phyloP scores from a whole-genome alignment of 2,888 invertebrate species.

The Leptopilina syphax region DNA sequence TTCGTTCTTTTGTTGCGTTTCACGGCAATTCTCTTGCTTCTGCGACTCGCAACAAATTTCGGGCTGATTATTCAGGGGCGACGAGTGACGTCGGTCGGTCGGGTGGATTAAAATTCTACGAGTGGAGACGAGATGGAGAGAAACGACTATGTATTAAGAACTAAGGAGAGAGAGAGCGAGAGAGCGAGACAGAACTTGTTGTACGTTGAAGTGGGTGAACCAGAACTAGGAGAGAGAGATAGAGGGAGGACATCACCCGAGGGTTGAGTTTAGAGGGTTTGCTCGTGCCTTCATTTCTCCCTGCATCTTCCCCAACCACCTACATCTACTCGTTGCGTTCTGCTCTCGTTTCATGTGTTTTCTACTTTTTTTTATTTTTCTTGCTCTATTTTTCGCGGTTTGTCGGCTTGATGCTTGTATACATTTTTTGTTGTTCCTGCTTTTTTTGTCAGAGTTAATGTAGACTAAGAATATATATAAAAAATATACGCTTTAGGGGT shows the following conservation, averaged over 20 bases:
- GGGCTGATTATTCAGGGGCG: conserved; percentile 75
- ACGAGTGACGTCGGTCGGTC: conserved; percentile 61
- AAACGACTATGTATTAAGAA: conserved; percentile 45
- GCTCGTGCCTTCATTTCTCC: conserved; percentile 51
- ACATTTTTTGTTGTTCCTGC: conserved; percentile 35
- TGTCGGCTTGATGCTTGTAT: conserved; percentile 50
- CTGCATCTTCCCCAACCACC: conserved; percentile 36
- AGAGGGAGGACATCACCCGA: conserved; percentile 49
- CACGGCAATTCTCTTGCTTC: conserved; percentile 70
- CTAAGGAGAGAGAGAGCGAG: conserved; percentile 42
- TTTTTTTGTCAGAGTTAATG: conserved; percentile 41
- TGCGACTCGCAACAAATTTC: conserved; percentile 71
- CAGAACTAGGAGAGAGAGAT: conserved; percentile 46
- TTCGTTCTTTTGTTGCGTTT: conserved; percentile 74
- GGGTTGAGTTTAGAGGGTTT: conserved; percentile 48
- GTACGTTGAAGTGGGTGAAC: conserved; percentile 39
- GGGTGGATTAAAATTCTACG: conserved; percentile 74
- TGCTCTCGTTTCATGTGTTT: conserved; percentile 27
- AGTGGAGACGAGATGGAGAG: conserved; percentile 51
- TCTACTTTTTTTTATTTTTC: conserved; percentile 43
- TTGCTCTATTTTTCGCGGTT: conserved; percentile 47
- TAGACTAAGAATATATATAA: not conserved
- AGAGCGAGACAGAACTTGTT: not conserved
- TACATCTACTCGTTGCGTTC: conserved; percentile 35
- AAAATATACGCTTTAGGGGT: not conserved